Percentiles rank a stretch among this genome's conserved stretches.
Conservation (phyloP, 2,888 invertebrate genomes). For the Oligia fasciuncula region DNA sequence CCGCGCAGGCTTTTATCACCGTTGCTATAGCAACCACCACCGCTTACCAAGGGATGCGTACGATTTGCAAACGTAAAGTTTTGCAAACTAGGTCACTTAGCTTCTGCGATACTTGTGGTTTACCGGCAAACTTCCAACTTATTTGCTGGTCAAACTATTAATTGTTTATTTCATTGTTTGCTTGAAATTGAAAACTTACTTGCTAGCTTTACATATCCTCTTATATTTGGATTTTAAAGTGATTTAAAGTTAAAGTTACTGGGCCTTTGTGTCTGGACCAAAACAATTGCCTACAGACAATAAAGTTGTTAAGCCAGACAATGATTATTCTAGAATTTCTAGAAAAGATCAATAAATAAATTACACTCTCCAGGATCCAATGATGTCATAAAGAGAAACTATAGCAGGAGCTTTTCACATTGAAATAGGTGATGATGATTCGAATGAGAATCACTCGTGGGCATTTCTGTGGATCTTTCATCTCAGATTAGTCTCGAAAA, state of each 20-base stretch:
- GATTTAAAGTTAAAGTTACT: neutral
- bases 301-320: neutral
- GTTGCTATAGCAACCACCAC: conserved; percentile 78
- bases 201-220: neutral
- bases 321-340: neutral
- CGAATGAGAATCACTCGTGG: too few relatives aligned
- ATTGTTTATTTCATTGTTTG: conserved; percentile 52
- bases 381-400: neutral
- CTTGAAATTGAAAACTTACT: neutral
- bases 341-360: neutral
- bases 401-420: neutral
- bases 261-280: neutral
- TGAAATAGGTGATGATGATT: neutral
- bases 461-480: too few relatives aligned
- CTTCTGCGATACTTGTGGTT: conserved; percentile 58
- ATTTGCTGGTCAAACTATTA: conserved; percentile 50
- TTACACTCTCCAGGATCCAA: neutral
- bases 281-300: neutral
- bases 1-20: conserved; percentile 80
- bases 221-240: neutral
- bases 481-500: neutral
- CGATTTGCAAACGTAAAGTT: conserved; percentile 66
- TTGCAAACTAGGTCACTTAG: conserved; percentile 69
- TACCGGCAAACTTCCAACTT: conserved; percentile 36
- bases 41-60: conserved; percentile 66